Conservation (phyloP, 92 coral and sea anemone genomes). For the Actinernus sp. region DNA sequence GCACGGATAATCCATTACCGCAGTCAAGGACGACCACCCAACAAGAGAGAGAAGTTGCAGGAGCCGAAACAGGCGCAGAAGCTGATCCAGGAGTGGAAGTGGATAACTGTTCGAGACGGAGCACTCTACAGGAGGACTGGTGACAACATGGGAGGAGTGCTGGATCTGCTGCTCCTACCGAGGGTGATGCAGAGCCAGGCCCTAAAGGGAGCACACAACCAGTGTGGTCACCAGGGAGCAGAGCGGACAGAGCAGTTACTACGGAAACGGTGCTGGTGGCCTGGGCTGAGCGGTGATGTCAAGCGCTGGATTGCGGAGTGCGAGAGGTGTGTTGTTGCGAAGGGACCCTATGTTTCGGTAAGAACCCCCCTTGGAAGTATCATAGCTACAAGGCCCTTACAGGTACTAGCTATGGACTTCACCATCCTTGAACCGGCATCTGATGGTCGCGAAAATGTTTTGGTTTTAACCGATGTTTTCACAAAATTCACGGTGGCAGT, state of each 20-base stretch:
- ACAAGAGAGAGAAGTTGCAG: background rate
- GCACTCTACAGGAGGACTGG: conserved; percentile 43
- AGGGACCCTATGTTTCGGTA: conserved; percentile 46
- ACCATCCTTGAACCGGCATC: conserved; percentile 56
- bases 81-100: conserved; percentile 38
- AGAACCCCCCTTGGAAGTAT: conserved; percentile 59
- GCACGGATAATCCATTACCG: conserved; percentile 34
- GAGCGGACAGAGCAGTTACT: conserved; percentile 56
- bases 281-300: conserved; percentile 56
- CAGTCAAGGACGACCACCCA: conserved; percentile 12
- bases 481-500: too few relatives aligned
- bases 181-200: conserved; percentile 16
- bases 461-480: conserved; percentile 60
- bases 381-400: conserved; percentile 55
- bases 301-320: conserved; percentile 45
- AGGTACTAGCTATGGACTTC: conserved; percentile 67
- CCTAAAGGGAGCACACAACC: conserved; percentile 33
- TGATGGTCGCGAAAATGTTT: conserved; percentile 57
- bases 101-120: conserved; percentile 35
- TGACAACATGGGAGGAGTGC: conserved; percentile 16
- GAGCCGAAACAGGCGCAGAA: conserved; percentile 5
- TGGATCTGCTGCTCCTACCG: conserved; percentile 35
- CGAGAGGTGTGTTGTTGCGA: too few relatives aligned
- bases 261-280: conserved; percentile 62
- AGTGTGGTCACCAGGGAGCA: conserved; percentile 65